Evolutionary conservation across 2,113 vertebrate genomes (phyloP).

Genomic region (Emberiza fucata): DNA sequence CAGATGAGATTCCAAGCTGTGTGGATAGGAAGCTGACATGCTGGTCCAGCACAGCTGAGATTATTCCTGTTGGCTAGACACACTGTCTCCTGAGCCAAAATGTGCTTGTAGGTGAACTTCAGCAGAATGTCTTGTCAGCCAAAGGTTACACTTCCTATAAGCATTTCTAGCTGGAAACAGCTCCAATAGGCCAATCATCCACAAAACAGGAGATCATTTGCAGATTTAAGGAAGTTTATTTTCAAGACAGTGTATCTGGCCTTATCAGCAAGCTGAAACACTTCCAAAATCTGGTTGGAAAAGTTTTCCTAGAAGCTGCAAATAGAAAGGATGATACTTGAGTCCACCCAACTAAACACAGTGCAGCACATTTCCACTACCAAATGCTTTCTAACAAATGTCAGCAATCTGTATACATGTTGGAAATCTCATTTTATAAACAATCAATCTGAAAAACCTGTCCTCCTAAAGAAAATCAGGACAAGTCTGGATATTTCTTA

Average conservation of each 20-base stretch:
- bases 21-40: constrained; percentile 28
- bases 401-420: neutral
- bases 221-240: neutral
- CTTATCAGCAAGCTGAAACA: constrained; percentile 8
- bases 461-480: neutral
- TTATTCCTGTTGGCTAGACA: constrained; percentile 50
- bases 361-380: neutral
- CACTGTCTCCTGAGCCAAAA: constrained; percentile 45
- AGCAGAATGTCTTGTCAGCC: constrained; percentile 20
- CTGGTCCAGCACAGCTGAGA: neutral
- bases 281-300: neutral
- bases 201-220: neutral
- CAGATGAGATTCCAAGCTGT: neutral
- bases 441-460: neutral
- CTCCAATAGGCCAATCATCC: neutral
- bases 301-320: neutral
- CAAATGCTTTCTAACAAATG: neutral
- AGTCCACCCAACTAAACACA: neutral
- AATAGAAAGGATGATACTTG: neutral
- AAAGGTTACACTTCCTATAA: constrained; percentile 52
- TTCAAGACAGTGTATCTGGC: neutral
- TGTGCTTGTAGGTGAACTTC: constrained; percentile 31
- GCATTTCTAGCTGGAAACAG: neutral
- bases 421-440: neutral
- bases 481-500: neutral